These are phyloP conservation scores for Spinus olivaceus DNA, from an alignment of 2,797 vertebrate species.

Conservation along the genomic window DNA sequence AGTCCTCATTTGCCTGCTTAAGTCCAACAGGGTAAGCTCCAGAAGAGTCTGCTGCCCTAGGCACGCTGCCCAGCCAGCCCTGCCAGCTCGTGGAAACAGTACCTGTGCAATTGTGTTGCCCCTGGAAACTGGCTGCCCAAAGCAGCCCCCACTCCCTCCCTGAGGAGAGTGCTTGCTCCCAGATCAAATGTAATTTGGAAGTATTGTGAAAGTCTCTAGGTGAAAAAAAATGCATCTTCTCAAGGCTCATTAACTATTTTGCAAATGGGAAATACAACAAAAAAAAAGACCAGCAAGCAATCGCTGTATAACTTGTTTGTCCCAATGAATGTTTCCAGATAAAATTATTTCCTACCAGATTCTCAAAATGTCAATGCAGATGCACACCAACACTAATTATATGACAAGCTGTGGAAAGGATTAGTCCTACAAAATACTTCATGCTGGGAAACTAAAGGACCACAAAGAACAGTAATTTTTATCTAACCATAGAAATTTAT, in stretches of 20 bases:
- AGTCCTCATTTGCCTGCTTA: neutral
- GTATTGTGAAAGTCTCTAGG: neutral
- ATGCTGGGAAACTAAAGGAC: neutral
- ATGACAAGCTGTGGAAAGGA: neutral
- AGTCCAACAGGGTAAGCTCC: neutral
- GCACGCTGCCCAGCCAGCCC: neutral
- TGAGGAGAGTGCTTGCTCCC: neutral
- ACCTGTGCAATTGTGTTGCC: neutral
- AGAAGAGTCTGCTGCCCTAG: neutral
- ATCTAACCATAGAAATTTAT: neutral
- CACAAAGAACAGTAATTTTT: constrained; percentile 15
- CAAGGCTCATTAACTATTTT: neutral
- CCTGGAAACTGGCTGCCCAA: neutral
- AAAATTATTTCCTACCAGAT: neutral
- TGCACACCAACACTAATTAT: neutral
- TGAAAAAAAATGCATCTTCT: neutral
- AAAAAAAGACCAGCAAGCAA: neutral
- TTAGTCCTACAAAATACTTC: neutral
- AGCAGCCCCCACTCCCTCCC: neutral
- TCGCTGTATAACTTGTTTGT: neutral
- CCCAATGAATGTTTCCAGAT: neutral
- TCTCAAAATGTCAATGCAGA: neutral
- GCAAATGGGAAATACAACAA: neutral
- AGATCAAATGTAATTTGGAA: neutral
- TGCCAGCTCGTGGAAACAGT: neutral